Evolutionary conservation across 2,113 vertebrate genomes (phyloP).

Genomic region (Ceyx margarethae): DNA sequence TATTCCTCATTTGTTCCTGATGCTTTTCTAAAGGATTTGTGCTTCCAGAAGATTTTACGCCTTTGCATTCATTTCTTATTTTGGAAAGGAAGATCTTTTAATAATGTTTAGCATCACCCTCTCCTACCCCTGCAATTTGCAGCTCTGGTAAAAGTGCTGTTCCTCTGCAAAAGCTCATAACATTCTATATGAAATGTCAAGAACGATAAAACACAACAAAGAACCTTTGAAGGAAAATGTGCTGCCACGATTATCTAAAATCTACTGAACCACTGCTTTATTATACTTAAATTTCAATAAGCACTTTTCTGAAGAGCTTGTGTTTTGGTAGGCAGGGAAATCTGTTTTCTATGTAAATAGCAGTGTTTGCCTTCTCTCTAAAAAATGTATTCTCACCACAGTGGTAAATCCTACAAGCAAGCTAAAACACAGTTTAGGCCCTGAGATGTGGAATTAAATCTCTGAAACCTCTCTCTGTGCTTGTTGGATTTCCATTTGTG

Average conservation of each 20-base stretch:
- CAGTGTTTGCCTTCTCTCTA: conserved; percentile 14
- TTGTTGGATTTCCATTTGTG: background rate
- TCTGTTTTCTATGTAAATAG: conserved; percentile 37
- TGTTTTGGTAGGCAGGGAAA: conserved; percentile 8
- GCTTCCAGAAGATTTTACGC: background rate
- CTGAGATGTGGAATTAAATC: background rate
- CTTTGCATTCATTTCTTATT: conserved; percentile 25
- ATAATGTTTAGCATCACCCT: conserved; percentile 25
- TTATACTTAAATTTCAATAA: conserved; percentile 44
- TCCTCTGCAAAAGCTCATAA: conserved; percentile 39
- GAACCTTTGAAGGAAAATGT: conserved; percentile 17
- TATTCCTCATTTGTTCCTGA: background rate
- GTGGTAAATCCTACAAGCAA: conserved; percentile 22
- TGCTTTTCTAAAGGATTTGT: conserved; percentile 12
- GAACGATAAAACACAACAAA: conserved; percentile 38
- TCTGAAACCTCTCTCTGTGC: background rate
- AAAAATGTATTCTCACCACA: background rate
- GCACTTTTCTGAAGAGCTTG: background rate
- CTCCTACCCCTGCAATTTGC: background rate
- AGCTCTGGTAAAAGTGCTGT: background rate
- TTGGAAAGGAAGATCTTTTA: conserved; percentile 47
- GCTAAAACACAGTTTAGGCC: background rate
- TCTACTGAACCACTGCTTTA: conserved; percentile 2
- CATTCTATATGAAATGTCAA: background rate
- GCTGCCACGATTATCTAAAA: conserved; percentile 21